phyloP scores from a whole-genome alignment of 2,888 invertebrate species.

The Nomada hirtipes region DNA sequence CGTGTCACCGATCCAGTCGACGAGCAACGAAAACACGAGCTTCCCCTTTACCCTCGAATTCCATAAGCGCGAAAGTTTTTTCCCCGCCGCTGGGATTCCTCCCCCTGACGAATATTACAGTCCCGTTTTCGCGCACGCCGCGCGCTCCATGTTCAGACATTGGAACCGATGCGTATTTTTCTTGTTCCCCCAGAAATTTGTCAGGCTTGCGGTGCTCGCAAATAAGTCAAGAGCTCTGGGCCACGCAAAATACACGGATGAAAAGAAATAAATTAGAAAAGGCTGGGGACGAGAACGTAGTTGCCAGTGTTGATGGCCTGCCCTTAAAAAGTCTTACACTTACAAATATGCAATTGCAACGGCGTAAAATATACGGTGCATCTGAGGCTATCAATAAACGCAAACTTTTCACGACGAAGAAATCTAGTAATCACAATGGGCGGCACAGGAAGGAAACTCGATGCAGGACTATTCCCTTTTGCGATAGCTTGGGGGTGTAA shows the following conservation, averaged over 20 bases:
- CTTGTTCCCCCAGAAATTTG: conserved; percentile 65
- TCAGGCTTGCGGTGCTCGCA: conserved; percentile 54
- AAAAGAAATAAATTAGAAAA: not conserved
- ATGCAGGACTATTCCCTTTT: conserved; percentile 43
- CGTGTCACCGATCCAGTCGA: conserved; percentile 28
- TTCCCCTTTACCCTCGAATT: conserved; percentile 31
- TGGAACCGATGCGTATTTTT: conserved; percentile 69
- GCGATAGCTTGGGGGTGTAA: conserved; percentile 52
- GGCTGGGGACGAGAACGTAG: not conserved
- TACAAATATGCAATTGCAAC: not conserved
- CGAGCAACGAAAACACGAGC: conserved; percentile 58
- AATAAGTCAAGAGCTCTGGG: conserved; percentile 47
- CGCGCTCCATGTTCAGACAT: conserved; percentile 60
- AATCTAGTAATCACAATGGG: conserved; percentile 3
- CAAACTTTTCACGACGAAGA: not conserved
- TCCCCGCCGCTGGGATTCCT: conserved; percentile 43
- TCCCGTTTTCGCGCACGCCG: conserved; percentile 63
- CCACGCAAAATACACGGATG: conserved; percentile 5
- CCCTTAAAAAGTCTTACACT: not conserved
- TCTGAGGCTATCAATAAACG: not conserved
- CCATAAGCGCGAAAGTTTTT: conserved; percentile 60
- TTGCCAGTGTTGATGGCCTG: not conserved
- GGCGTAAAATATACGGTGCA: not conserved
- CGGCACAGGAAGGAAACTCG: conserved; percentile 1
- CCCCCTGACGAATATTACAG: conserved; percentile 64